Percentiles rank a stretch among this genome's conserved stretches.
These are phyloP conservation scores for Clupea harengus DNA, from an alignment of 2,113 vertebrate species.

Conservation along the genomic window DNA sequence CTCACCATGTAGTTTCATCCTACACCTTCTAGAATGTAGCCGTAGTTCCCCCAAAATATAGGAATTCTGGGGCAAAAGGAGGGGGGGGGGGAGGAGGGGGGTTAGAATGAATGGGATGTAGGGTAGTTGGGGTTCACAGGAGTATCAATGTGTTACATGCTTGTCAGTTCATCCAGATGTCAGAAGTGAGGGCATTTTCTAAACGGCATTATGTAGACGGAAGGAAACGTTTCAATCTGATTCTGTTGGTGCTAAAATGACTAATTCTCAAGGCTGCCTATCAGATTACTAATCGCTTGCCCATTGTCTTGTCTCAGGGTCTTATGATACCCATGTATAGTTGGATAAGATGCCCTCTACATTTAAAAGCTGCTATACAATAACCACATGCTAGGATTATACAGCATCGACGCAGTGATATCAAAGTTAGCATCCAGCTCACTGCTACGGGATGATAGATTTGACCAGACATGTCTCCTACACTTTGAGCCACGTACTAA, in stretches of 20 bases:
- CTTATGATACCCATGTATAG: not conserved
- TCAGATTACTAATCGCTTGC: not conserved
- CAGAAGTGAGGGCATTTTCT: not conserved
- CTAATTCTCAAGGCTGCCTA: conserved; percentile 9
- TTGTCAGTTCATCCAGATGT: not conserved
- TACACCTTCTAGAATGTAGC: not conserved
- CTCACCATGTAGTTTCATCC: not conserved
- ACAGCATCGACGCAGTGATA: not conserved
- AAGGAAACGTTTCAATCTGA: not conserved
- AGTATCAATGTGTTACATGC: not conserved
- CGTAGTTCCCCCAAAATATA: not conserved
- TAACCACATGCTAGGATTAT: not conserved
- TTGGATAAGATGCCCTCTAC: not conserved
- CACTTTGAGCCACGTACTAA: no score
- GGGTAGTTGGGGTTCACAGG: not conserved
- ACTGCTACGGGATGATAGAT: no score
- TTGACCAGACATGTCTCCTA: no score
- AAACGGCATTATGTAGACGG: not conserved
- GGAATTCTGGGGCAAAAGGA: not conserved
- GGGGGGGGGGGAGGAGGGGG: not conserved
- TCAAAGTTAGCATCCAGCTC: no score
- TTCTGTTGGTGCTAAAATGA: not conserved
- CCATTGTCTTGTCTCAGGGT: not conserved
- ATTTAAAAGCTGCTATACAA: not conserved
- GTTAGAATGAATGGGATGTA: not conserved